Base-by-base conservation (phyloP, 2,888 invertebrate genomes). In the Leptopilina syphax region DNA sequence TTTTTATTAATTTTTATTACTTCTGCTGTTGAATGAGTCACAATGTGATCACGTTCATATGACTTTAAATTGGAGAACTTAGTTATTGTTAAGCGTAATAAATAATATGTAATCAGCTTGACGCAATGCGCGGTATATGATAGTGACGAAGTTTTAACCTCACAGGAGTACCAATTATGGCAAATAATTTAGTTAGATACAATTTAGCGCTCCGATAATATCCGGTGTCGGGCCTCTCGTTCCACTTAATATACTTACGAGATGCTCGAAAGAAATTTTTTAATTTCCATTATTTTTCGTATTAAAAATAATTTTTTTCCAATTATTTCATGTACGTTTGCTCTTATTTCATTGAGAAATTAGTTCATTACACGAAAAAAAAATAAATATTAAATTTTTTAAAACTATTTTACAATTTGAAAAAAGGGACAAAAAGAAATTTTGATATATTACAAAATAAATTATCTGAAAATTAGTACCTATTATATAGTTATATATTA, bases 141-240 rank as follows among this genome's bases (percentile, higher is more conserved):
- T 41, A 73, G 73, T 57, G 57, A 73, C 54, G 73, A 73, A 73
- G 73, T 54, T 47, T 13, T 73, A 34, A 41, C 73, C 13, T 73
- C 73, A 34, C 50, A 54, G 54, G 73, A 57, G 34, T 54, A 73
- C 57, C 73, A 73, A 73, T 73, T 54, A 73, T 57, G 70, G 54
- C 50, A 70, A 70, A 50, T 70, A 70, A 70, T 70, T 70, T 70
- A 70, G 73, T 73, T 73, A 57, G 57, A 57, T 73, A 73, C 73
- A 50, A 73, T 73, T 73, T 73, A 73, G 73, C 73, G 73, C 73
- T 57, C 57, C 27, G 54, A 34, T 73, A 73, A 73, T 73, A 73
- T 73, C 57, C 73, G 57, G 73, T 73, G 34, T 73, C 57, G 57
- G 13, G 73, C 54, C 57, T 73, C 73, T 73, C 73, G 73, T 73